phyloP scores from a whole-genome alignment of 1,140 invertebrate species.

The Nomia melanderi region DNA sequence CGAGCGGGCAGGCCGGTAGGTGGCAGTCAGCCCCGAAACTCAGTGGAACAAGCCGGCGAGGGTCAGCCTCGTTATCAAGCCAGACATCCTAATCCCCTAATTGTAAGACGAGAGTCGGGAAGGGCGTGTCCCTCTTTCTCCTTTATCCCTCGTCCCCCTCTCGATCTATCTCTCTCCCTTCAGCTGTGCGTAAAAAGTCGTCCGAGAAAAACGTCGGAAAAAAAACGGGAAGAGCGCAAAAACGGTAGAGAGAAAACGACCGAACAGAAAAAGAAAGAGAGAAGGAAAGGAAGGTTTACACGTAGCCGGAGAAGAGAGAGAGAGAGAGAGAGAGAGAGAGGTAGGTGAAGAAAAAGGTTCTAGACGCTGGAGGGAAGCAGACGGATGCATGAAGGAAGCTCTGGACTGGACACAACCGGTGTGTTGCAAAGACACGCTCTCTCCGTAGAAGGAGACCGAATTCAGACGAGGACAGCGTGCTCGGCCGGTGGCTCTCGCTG shows the following conservation, averaged over 20 bases:
- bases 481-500: background rate
- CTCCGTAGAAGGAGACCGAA: slow-evolving; percentile 21
- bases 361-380: background rate
- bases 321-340: too few species aligned
- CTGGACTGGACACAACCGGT: background rate
- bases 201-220: background rate
- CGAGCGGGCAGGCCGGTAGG: too few species aligned
- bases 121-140: background rate
- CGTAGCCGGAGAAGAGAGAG: too few species aligned
- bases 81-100: slow-evolving; percentile 36
- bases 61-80: slow-evolving; percentile 38
- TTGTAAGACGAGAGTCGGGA: slow-evolving; percentile 25
- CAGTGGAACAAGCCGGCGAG: slow-evolving; percentile 5
- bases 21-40: background rate
- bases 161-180: background rate
- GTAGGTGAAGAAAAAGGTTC: background rate
- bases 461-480: slow-evolving; percentile 15
- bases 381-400: slow-evolving; percentile 32
- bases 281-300: too few species aligned
- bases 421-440: slow-evolving; percentile 1
- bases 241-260: too few species aligned
- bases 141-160: background rate
- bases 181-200: too few species aligned
- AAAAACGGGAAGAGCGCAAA: background rate
- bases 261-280: too few species aligned